Conservation (phyloP, 53 echinoderm and acorn worm genomes). For the Echinarachnius parma region DNA sequence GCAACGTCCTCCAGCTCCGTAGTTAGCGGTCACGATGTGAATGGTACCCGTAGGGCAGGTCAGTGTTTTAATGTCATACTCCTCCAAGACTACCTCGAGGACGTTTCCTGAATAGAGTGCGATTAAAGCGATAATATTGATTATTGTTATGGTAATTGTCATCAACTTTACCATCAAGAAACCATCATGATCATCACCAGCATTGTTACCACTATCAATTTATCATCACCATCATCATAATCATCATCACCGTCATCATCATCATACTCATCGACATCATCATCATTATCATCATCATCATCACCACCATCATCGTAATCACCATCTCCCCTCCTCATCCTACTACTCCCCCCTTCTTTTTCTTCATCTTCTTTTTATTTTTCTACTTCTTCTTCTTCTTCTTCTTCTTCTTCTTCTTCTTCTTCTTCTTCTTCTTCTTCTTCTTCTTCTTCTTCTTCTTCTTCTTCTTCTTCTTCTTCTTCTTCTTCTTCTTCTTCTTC, state of each 20-base stretch:
- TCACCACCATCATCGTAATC: neutral
- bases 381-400: slow-evolving; percentile 13
- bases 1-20: no score
- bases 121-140: no score
- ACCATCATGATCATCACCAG: no score
- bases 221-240: no score
- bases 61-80: no score
- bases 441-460: slow-evolving; percentile 11
- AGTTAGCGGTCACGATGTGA: no score
- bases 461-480: slow-evolving; percentile 19
- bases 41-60: no score
- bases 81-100: no score
- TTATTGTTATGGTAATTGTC: no score
- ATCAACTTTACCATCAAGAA: no score
- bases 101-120: no score
- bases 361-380: neutral
- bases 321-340: neutral
- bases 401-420: slow-evolving; percentile 10
- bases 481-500: slow-evolving; percentile 19
- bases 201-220: no score
- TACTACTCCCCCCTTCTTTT: neutral
- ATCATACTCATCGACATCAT: neutral
- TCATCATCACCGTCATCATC: neutral
- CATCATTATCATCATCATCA: neutral
- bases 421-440: slow-evolving; percentile 14